Evolutionary conservation across 2,113 vertebrate genomes (phyloP).

Genomic region (Stegastes partitus): DNA sequence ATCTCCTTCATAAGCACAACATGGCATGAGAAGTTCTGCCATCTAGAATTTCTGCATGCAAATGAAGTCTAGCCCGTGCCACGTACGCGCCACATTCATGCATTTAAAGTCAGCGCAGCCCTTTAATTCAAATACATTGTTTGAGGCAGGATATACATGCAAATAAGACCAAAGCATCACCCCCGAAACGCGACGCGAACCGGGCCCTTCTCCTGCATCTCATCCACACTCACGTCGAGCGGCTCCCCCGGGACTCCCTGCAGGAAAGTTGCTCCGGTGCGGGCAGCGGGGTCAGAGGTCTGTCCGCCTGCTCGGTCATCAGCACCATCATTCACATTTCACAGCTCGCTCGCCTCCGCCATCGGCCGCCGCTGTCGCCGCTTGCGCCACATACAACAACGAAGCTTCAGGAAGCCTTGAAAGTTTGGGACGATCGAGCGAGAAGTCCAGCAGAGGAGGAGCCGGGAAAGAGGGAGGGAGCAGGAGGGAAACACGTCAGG

Average conservation of each 20-base stretch:
- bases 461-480: conserved; percentile 68
- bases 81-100: conserved; percentile 21
- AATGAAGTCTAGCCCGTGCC: conserved; percentile 9
- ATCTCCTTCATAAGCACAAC: background rate
- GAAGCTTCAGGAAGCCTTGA: conserved; percentile 43
- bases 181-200: too few relatives aligned
- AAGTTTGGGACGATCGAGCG: conserved; percentile 54
- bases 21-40: background rate
- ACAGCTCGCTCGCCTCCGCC: conserved; percentile 24
- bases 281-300: conserved; percentile 61
- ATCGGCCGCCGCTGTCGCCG: conserved; percentile 1
- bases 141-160: conserved; percentile 12
- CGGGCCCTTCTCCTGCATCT: conserved; percentile 47
- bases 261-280: conserved; percentile 57
- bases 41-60: conserved; percentile 1
- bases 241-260: conserved; percentile 70
- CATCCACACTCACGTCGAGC: conserved; percentile 72
- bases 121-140: conserved; percentile 2
- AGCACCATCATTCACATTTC: conserved; percentile 59
- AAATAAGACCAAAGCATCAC: conserved; percentile 15
- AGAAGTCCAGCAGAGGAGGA: conserved; percentile 67
- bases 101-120: background rate
- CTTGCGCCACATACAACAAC: background rate
- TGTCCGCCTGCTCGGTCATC: conserved; percentile 76
- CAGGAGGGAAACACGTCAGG: conserved; percentile 33